Evolutionary conservation across 2,797 vertebrate species (phyloP), one percentile per base, ranked within the genome.

Genomic region (Harpagifer antarcticus): DNA sequence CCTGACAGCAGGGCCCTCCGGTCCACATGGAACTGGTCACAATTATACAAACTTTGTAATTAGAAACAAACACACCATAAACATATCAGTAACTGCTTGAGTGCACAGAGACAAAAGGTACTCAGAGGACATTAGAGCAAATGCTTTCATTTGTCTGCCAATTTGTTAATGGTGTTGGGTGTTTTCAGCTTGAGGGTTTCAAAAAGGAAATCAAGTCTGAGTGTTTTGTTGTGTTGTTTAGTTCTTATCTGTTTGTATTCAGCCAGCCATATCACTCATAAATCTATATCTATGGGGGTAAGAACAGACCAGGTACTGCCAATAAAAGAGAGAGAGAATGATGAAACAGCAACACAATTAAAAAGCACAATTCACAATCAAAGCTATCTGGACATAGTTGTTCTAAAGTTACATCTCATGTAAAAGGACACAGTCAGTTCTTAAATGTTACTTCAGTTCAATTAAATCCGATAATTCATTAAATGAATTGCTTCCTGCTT

Each of bases 11-110:
- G 16, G n/a, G 15, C 37, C 78, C 16, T 70, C 17, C 40, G 8
- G 48, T 47, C 75, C 86, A 91, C 75, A 80, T 83, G 86, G 81
- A 88, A 82, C 56, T 79, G 66, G 86, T 86, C 82, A 81, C 42
- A 67, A 44, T 57, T 74, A 57, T 79, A 60, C 67, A 78, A 69
- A 72, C 69, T 55, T 49, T 16, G 62, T 58, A 76, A 84, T 86
- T 63, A 86, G 81, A 76, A 82, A 73, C 83, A 48, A 64, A 58
- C 49, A 64, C 53, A 40, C 74, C 57, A 78, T 73, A 75, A 87
- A 87, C 70, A 74, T 68, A 79, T 50, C 37, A 68, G 57, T 56
- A 43, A 66, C 81, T 47, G 40, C 55, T 55, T 5, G 42, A 3
- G 3, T 45, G 56, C 49, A 43, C 9, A 61, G 14, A 43, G 11